Evolutionary conservation across 1,140 invertebrate genomes (phyloP).

Genomic region (Pseudachorutes palmiensis): DNA sequence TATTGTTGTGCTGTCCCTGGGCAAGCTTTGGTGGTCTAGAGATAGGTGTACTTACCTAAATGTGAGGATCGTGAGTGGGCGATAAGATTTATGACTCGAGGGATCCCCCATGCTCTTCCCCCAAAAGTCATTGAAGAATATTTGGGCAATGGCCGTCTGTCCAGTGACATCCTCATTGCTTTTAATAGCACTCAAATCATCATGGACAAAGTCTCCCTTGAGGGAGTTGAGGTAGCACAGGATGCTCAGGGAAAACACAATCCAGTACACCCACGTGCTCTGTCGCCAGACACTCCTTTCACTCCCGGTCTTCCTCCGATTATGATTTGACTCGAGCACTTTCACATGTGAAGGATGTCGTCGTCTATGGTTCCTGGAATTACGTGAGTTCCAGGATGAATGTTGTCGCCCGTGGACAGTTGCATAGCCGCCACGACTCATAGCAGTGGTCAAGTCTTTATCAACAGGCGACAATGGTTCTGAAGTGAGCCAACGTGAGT

Average conservation of each 20-base stretch:
- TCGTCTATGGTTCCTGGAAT: not conserved
- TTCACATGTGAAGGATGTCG: not conserved
- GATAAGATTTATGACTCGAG: conserved; percentile 73
- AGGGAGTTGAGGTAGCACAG: conserved; percentile 68
- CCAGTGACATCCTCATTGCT: conserved; percentile 73
- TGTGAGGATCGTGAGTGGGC: conserved; percentile 69
- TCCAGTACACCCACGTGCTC: conserved; percentile 44
- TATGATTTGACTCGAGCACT: too few species aligned
- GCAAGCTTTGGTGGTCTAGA: not conserved
- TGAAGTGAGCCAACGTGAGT: not conserved
- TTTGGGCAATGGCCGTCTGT: conserved; percentile 52
- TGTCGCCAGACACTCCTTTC: conserved; percentile 7
- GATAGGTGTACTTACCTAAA: conserved; percentile 58
- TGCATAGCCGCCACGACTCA: not conserved
- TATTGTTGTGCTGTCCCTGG: not conserved
- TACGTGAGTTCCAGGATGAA: too few species aligned
- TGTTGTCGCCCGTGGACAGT: too few species aligned
- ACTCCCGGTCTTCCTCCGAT: not conserved
- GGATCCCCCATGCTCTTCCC: conserved; percentile 73
- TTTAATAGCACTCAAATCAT: conserved; percentile 78
- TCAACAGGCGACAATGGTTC: not conserved
- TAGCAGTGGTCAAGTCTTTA: not conserved
- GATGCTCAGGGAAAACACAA: conserved; percentile 58
- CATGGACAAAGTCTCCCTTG: conserved; percentile 78
- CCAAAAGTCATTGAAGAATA: conserved; percentile 84